Evolutionary conservation across 2,888 invertebrate species (phyloP).

Genomic region (Andrena minutula): DNA sequence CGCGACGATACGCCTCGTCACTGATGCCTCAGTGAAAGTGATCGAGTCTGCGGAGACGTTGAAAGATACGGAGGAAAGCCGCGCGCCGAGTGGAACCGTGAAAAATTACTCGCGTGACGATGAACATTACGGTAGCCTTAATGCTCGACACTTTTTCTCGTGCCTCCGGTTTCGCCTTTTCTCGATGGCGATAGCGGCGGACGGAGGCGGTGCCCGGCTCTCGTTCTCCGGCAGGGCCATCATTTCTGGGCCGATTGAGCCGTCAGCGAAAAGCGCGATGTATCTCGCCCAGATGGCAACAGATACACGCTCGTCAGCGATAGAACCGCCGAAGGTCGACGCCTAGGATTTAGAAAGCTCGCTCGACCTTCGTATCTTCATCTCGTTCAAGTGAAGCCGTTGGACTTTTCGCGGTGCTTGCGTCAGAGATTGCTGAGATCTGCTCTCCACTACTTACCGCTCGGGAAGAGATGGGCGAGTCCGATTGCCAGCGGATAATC

Average conservation of each 20-base stretch:
- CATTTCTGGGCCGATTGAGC: constrained; percentile 80
- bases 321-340: constrained; percentile 75
- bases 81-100: constrained; percentile 55
- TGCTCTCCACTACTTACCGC: constrained; percentile 16
- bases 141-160: constrained; percentile 60
- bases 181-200: constrained; percentile 9
- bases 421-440: constrained; percentile 60
- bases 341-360: constrained; percentile 40
- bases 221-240: constrained; percentile 53
- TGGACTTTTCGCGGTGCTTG: constrained; percentile 72
- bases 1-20: constrained; percentile 34
- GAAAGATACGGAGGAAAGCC: constrained; percentile 16
- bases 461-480: constrained; percentile 41
- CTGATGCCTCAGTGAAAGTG: constrained; percentile 49
- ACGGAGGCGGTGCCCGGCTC: not conserved
- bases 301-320: constrained; percentile 78
- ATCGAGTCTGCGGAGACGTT: constrained; percentile 7
- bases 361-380: constrained; percentile 69
- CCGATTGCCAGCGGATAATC: constrained; percentile 56
- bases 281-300: constrained; percentile 79
- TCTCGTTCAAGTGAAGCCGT: constrained; percentile 58
- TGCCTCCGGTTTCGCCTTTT: constrained; percentile 35
- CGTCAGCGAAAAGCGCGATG: constrained; percentile 80
- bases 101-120: constrained; percentile 72
- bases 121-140: constrained; percentile 67